Evolutionary conservation across 37 sponge, comb jelly and placozoan genomes (phyloP).

Genomic region (Beroe ovata): DNA sequence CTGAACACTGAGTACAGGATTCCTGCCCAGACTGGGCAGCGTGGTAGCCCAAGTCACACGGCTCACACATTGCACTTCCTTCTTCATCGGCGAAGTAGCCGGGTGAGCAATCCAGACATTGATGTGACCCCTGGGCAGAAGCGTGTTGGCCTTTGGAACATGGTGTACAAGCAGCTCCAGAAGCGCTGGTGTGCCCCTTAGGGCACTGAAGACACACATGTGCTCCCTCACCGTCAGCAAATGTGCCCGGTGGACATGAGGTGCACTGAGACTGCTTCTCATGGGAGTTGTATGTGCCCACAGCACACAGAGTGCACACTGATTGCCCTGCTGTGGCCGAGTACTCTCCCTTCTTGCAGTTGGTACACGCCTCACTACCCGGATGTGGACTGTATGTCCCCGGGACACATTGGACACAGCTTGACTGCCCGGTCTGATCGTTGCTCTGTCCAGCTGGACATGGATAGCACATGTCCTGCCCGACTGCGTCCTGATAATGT

Average conservation of each 20-base stretch:
- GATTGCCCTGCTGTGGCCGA: neutral
- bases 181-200: neutral
- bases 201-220: neutral
- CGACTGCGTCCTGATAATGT: neutral
- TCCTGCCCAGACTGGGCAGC: neutral
- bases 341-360: neutral
- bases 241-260: conserved; percentile 10
- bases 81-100: neutral
- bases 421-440: neutral
- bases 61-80: neutral
- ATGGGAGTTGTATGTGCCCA: conserved; percentile 52
- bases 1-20: neutral
- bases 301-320: conserved; percentile 7
- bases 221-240: neutral
- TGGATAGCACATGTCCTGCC: neutral
- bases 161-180: neutral
- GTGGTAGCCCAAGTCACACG: neutral
- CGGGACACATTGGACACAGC: conserved; percentile 8
- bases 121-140: neutral
- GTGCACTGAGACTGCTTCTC: neutral
- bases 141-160: neutral
- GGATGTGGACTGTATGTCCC: neutral
- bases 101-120: neutral
- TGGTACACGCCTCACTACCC: neutral
- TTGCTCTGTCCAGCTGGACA: conserved; percentile 57